Conservation (phyloP, 2,888 invertebrate species). For the Oxystoma pomonae region DNA sequence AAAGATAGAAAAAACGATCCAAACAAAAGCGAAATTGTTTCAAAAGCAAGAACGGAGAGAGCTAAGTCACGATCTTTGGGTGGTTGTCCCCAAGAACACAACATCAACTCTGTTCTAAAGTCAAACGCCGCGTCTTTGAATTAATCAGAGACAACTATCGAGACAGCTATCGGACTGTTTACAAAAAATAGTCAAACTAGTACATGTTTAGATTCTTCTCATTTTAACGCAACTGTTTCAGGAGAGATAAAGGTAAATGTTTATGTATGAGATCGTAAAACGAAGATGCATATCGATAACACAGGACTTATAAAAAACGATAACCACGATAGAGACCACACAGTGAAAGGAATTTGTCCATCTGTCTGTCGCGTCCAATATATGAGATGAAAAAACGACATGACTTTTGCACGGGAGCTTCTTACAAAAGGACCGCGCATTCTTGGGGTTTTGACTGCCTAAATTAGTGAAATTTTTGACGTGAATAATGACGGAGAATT, state of each 20-base stretch:
- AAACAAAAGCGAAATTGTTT: conserved; percentile 4
- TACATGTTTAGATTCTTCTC: neutral
- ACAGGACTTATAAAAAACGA: neutral
- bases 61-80: conserved; percentile 1
- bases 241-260: neutral
- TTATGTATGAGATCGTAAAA: neutral
- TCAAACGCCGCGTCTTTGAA: neutral
- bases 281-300: conserved; percentile 1
- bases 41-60: neutral
- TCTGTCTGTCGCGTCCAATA: neutral
- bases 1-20: too few relatives aligned
- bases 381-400: neutral
- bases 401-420: neutral
- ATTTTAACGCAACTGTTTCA: neutral
- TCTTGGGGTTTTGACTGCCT: neutral
- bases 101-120: neutral
- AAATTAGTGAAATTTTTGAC: neutral
- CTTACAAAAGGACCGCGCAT: neutral
- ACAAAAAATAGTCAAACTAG: neutral
- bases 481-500: neutral
- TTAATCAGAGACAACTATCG: neutral
- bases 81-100: neutral
- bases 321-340: conserved; percentile 1
- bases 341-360: neutral
- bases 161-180: neutral